Percentiles rank a stretch among this genome's conserved stretches.
phyloP scores from a whole-genome alignment of 2,113 vertebrate species.

The Forbesichthys papilliferus region DNA sequence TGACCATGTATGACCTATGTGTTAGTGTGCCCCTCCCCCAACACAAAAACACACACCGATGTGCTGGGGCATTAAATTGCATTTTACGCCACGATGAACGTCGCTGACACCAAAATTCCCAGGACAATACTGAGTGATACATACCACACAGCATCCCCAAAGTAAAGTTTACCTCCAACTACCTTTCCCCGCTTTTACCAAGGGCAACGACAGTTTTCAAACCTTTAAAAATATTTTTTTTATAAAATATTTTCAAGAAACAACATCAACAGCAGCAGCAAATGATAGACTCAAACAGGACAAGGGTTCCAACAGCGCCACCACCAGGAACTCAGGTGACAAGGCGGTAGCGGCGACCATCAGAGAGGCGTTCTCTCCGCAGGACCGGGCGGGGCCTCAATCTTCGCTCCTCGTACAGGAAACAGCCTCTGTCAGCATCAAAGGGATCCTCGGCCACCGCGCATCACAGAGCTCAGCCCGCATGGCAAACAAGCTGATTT shows the following conservation, averaged over 20 bases:
- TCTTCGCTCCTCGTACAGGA: conserved; percentile 32
- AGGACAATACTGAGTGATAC: conserved; percentile 29
- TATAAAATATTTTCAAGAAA: conserved; percentile 50
- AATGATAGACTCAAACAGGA: conserved; percentile 32
- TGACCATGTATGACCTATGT: conserved; percentile 18
- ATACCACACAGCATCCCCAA: neutral
- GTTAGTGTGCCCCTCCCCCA: neutral
- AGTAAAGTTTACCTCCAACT: neutral
- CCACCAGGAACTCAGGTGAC: conserved; percentile 19
- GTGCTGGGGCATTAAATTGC: conserved; percentile 59
- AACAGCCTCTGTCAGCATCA: conserved; percentile 35
- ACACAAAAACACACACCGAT: conserved; percentile 53
- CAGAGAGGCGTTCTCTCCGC: conserved; percentile 5
- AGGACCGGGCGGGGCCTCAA: too few relatives aligned
- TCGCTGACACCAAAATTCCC: conserved; percentile 51
- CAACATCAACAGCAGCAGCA: conserved; percentile 37
- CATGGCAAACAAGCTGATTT: conserved; percentile 55
- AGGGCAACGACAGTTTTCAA: neutral
- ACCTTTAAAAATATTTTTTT: too few relatives aligned
- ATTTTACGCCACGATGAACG: conserved; percentile 65
- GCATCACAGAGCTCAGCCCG: conserved; percentile 42
- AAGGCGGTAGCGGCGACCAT: neutral
- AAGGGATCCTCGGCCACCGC: conserved; percentile 27
- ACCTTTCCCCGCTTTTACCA: neutral
- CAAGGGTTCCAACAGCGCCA: conserved; percentile 41